These are phyloP conservation scores for Neuroterus valhalla DNA, from an alignment of 1,140 invertebrate species.

Conservation along the genomic window DNA sequence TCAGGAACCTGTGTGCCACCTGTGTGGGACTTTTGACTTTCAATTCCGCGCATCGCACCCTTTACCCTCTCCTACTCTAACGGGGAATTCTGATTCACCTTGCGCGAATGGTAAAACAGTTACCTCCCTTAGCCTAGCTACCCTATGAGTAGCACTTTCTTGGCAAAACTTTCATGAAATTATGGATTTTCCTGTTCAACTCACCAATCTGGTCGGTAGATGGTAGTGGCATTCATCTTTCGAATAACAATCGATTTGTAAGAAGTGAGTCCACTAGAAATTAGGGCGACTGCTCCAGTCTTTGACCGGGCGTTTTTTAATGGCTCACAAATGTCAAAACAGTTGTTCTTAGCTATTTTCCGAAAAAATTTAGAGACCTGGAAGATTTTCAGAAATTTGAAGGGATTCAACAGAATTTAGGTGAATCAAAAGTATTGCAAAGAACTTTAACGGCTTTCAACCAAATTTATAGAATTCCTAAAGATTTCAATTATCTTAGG, in stretches of 20 bases:
- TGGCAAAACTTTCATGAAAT: background rate
- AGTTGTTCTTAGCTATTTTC: too few species aligned
- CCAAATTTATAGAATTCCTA: too few species aligned
- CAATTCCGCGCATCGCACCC: background rate
- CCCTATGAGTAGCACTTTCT: background rate
- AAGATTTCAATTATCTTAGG: too few species aligned
- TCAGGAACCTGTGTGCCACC: background rate
- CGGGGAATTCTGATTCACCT: background rate
- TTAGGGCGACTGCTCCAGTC: too few species aligned
- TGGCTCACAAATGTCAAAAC: too few species aligned
- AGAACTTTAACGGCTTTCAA: too few species aligned
- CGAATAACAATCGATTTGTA: background rate
- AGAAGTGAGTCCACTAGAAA: too few species aligned
- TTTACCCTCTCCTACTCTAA: background rate
- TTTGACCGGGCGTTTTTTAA: too few species aligned
- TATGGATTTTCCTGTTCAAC: background rate
- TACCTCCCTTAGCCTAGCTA: background rate
- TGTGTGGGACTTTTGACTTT: background rate
- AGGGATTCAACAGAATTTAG: too few species aligned
- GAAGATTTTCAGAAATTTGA: too few species aligned
- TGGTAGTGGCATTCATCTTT: background rate
- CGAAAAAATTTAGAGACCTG: too few species aligned
- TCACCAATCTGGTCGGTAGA: background rate
- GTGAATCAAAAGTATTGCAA: too few species aligned
- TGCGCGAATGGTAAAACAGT: constrained; percentile 4